Conservation (phyloP, 2,113 vertebrate species). For the Lutjanus erythropterus region DNA sequence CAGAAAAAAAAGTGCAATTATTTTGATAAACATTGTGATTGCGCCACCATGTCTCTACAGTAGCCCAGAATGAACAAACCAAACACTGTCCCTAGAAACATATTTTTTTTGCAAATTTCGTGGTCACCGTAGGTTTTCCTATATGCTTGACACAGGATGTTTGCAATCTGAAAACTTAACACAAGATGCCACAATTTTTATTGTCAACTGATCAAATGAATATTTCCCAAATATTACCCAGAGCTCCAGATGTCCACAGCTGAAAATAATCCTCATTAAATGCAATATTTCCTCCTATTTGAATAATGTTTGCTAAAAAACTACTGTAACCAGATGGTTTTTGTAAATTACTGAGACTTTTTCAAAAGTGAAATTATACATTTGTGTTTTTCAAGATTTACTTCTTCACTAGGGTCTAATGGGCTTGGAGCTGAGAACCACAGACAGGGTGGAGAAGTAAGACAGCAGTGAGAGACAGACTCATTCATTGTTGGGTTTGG, state of each 20-base stretch:
- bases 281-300: background rate
- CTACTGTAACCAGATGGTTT: background rate
- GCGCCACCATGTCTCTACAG: too few relatives aligned
- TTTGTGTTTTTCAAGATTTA: slow-evolving; percentile 1
- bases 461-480: background rate
- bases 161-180: too few relatives aligned
- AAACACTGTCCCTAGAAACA: too few relatives aligned
- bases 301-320: background rate
- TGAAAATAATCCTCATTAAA: background rate
- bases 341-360: background rate
- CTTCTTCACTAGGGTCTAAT: background rate
- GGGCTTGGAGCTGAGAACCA: too few relatives aligned
- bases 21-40: too few relatives aligned
- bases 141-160: too few relatives aligned
- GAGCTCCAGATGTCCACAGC: background rate
- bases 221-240: background rate
- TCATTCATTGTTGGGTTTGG: background rate
- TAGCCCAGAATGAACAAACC: too few relatives aligned
- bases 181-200: too few relatives aligned
- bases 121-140: too few relatives aligned
- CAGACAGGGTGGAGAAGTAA: background rate
- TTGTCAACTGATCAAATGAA: too few relatives aligned
- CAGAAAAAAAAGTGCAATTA: too few relatives aligned
- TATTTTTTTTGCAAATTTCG: too few relatives aligned
- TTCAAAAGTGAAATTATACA: background rate